Conservation (phyloP, 2,888 invertebrate species). For the Drosophila yooni region DNA sequence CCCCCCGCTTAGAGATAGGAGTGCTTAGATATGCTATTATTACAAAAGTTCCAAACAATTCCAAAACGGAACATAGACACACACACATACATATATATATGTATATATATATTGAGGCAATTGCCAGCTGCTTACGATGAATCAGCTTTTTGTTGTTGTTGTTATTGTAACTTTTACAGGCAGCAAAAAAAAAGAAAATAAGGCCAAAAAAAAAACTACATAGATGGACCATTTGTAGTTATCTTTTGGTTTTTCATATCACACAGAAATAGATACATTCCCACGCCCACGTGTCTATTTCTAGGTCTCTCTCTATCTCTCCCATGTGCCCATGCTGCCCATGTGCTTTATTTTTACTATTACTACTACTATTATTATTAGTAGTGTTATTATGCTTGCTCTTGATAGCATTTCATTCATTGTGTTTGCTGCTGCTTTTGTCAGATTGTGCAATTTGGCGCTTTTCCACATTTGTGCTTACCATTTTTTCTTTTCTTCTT, state of each 20-base stretch:
- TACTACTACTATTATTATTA: conserved; percentile 36
- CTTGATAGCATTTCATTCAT: conserved; percentile 68
- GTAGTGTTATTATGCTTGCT: conserved; percentile 15
- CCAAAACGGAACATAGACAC: not conserved
- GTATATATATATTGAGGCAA: conserved; percentile 13
- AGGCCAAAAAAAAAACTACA: conserved; percentile 19
- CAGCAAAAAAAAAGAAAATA: conserved; percentile 21
- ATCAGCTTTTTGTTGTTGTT: conserved; percentile 36
- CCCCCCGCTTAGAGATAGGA: conserved; percentile 16
- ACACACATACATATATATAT: not conserved
- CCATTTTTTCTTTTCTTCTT: conserved; percentile 22
- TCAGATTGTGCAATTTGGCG: conserved; percentile 73
- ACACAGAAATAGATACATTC: conserved; percentile 69
- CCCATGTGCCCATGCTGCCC: conserved; percentile 6
- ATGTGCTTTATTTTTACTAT: conserved; percentile 26
- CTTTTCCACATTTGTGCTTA: conserved; percentile 57
- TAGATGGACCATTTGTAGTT: conserved; percentile 21
- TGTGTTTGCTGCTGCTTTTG: conserved; percentile 18
- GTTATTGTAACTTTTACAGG: conserved; percentile 43
- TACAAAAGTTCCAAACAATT: conserved; percentile 47
- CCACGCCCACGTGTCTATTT: conserved; percentile 79
- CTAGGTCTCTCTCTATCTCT: conserved; percentile 55
- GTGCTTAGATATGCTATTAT: conserved; percentile 30
- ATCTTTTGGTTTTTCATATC: conserved; percentile 19
- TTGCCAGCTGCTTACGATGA: conserved; percentile 54